Evolutionary conservation across 2,797 vertebrate species (phyloP), one percentile per base, ranked within the genome.

Genomic region (Propithecus deckenii): DNA sequence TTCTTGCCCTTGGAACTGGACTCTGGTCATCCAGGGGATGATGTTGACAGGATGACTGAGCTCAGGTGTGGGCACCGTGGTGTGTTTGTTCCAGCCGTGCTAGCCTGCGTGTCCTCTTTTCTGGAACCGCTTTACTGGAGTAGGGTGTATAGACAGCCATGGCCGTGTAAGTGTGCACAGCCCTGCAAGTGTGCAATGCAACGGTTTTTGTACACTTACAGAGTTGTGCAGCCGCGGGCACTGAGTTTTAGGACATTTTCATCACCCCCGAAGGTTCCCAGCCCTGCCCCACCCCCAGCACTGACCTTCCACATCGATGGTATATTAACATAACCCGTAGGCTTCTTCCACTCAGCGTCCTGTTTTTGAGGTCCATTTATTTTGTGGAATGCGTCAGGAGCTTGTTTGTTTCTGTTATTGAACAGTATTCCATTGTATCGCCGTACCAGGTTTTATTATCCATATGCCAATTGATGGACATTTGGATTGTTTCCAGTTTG

Each of bases 1-100:
- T 32, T 38, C 46, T 35, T 1, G 12, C 25, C 23, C 8, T 35
- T 32, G 48, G 41, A 18, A 46, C 15, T 12, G 35, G 35, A 23
- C 28, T 1, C 30, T 14, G 63, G 52, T 50, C 18, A 9, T 48
- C 50, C 10, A 50, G n/a, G 11, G n/a, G 7, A 59, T 0, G 10
- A 43, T 15, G 6, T 41, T 18, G 48, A 69, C 48, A 69, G 57
- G 83, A 43, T 1, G 46, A 41, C 22, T n/a, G 13, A 0, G 0
- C 17, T 4, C 13, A 4, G 32, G 30, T 22, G 35, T 17, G 50
- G 72, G 10, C 35, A 20, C 28, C 7, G 2, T 6, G 13, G 11
- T 0, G 3, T 1, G 46, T 13, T 28, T 30, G 65, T 32, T 38
- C 3, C 0, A 2, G 8, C 3, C 4, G 23, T 2, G 0, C 2